Conservation (phyloP, 1,140 invertebrate species). For the Apocrypta bakeri region DNA sequence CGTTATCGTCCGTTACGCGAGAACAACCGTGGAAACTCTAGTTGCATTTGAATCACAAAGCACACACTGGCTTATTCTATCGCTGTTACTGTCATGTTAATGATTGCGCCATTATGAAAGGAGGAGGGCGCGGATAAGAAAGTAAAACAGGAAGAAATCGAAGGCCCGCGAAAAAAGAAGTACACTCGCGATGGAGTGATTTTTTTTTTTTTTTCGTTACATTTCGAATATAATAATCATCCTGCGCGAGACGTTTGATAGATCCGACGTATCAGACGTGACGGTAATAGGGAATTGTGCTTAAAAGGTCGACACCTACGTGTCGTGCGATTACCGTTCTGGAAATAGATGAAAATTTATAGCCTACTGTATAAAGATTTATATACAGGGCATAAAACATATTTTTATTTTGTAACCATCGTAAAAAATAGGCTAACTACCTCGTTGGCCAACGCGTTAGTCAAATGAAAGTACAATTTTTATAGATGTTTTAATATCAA, state of each 20-base stretch:
- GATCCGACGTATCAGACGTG: neutral
- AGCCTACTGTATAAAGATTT: neutral
- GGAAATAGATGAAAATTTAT: neutral
- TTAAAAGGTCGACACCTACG: neutral
- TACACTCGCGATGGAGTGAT: too few species aligned
- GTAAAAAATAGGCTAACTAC: too few species aligned
- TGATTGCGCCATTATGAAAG: neutral
- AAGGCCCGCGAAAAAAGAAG: neutral
- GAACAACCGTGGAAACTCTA: neutral
- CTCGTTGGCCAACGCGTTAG: too few species aligned
- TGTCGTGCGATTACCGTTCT: neutral
- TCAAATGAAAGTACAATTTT: too few species aligned
- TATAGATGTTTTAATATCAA: too few species aligned
- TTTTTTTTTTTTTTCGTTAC: constrained; percentile 3
- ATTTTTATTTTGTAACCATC: too few species aligned
- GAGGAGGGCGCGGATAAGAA: neutral
- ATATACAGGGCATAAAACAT: too few species aligned
- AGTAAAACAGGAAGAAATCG: neutral
- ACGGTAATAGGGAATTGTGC: neutral
- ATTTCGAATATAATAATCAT: neutral
- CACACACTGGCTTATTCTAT: neutral
- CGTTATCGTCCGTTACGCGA: constrained; percentile 30
- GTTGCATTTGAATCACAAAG: constrained; percentile 44
- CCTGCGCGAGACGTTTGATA: neutral
- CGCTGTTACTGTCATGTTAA: neutral